Evolutionary conservation across 2,797 vertebrate genomes (phyloP).

Genomic region (Catostomus latipinnis): DNA sequence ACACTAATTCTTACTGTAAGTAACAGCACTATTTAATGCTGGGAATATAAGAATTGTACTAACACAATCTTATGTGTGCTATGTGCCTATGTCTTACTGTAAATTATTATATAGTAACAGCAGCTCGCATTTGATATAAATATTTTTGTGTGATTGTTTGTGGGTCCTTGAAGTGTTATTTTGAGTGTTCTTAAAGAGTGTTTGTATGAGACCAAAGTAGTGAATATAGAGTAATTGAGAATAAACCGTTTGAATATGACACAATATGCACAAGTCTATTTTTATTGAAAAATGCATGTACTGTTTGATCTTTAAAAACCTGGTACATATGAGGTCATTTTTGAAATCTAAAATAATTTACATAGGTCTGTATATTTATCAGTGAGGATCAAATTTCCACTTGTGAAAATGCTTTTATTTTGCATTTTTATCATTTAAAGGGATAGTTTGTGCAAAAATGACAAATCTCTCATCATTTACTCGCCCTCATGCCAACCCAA

Average conservation of each 20-base stretch:
- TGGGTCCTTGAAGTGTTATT: background rate
- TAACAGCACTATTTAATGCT: background rate
- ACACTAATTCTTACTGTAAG: background rate
- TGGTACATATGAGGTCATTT: no score
- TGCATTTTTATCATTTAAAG: no score
- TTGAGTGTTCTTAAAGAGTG: background rate
- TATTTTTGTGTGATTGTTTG: slow-evolving; percentile 17
- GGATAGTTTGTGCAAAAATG: no score
- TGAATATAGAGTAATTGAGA: background rate
- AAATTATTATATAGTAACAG: background rate
- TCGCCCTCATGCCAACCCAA: no score
- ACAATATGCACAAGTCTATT: background rate
- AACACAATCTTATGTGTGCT: background rate
- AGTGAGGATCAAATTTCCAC: no score
- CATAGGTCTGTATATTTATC: no score
- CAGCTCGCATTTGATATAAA: background rate
- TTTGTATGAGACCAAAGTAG: background rate
- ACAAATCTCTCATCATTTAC: no score
- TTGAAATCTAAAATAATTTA: no score
- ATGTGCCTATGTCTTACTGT: background rate
- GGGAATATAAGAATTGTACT: background rate
- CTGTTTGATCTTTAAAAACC: no score
- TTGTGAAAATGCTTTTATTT: no score
- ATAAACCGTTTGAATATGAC: background rate
- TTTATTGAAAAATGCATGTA: background rate